These are phyloP conservation scores for Herpetotheres cachinnans DNA, from an alignment of 2,113 vertebrate species.

Conservation along the genomic window DNA sequence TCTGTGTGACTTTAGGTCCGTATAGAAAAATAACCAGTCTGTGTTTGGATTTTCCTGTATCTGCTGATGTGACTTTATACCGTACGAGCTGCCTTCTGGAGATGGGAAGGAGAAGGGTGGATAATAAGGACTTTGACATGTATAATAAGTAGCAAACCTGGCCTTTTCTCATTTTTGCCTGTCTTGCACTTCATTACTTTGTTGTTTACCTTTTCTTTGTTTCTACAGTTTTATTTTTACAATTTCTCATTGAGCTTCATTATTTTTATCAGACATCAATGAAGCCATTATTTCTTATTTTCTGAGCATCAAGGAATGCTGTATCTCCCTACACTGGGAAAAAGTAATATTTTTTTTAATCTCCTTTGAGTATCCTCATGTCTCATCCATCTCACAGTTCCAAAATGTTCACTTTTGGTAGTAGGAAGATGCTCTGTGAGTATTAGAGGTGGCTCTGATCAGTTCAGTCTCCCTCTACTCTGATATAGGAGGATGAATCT, in stretches of 20 bases:
- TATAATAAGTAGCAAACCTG: background rate
- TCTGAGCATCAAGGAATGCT: background rate
- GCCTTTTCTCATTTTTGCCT: background rate
- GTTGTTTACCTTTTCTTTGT: background rate
- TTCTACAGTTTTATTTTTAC: background rate
- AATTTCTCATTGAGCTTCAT: background rate
- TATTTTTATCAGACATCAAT: background rate
- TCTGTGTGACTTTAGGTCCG: background rate
- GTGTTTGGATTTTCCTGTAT: background rate
- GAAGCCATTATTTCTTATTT: background rate
- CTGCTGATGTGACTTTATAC: background rate
- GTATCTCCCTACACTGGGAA: background rate
- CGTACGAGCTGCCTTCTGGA: accelerated
- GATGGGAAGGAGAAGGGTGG: background rate
- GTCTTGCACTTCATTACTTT: background rate
- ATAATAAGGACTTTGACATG: background rate
- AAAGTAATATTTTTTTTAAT: background rate
- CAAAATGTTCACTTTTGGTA: background rate
- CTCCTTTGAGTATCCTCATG: background rate
- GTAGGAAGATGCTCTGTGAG: background rate
- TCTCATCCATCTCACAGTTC: accelerated
- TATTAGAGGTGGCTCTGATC: background rate
- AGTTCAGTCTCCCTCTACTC: background rate
- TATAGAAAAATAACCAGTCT: background rate
- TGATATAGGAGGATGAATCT: background rate